Conservation (phyloP, 2,888 invertebrate genomes). For the Ornithoptera priamus region DNA sequence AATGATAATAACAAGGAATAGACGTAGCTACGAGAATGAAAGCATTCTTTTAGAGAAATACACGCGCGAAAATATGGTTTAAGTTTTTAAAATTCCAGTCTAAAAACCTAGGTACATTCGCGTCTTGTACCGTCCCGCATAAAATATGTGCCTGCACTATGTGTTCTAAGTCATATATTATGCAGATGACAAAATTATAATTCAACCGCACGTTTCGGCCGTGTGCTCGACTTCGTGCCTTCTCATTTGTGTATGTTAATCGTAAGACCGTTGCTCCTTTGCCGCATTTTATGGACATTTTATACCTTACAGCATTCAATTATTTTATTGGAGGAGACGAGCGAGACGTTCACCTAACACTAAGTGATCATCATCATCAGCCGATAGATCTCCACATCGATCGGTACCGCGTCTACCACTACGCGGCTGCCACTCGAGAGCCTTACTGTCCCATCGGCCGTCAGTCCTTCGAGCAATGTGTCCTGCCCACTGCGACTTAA, state of each 20-base stretch:
- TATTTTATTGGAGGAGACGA: constrained; percentile 15
- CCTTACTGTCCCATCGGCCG: too few relatives aligned
- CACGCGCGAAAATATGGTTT: not conserved
- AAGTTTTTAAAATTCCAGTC: constrained; percentile 3
- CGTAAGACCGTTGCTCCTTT: constrained; percentile 20
- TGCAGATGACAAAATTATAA: constrained; percentile 31
- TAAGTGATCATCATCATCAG: too few relatives aligned
- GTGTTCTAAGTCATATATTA: constrained; percentile 28
- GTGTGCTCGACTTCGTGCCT: constrained; percentile 23
- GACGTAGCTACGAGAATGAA: too few relatives aligned
- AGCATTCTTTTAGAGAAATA: not conserved
- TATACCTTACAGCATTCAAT: constrained; percentile 11
- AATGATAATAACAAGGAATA: too few relatives aligned
- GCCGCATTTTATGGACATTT: constrained; percentile 11
- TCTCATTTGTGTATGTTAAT: constrained; percentile 31
- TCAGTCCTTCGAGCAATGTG: too few relatives aligned
- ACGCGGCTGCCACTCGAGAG: too few relatives aligned
- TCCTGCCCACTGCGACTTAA: too few relatives aligned
- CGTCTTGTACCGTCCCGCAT: constrained; percentile 7
- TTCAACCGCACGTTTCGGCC: constrained; percentile 30
- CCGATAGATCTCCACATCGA: too few relatives aligned
- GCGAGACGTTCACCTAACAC: too few relatives aligned
- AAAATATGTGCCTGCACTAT: constrained; percentile 20
- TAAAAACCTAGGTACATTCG: not conserved
- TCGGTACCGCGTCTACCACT: too few relatives aligned